A percentile compares a stretch with the other conserved stretches of the same genome.
These are phyloP conservation scores for Ataeniobius toweri DNA, from an alignment of 2,797 vertebrate genomes.

Conservation along the genomic window DNA sequence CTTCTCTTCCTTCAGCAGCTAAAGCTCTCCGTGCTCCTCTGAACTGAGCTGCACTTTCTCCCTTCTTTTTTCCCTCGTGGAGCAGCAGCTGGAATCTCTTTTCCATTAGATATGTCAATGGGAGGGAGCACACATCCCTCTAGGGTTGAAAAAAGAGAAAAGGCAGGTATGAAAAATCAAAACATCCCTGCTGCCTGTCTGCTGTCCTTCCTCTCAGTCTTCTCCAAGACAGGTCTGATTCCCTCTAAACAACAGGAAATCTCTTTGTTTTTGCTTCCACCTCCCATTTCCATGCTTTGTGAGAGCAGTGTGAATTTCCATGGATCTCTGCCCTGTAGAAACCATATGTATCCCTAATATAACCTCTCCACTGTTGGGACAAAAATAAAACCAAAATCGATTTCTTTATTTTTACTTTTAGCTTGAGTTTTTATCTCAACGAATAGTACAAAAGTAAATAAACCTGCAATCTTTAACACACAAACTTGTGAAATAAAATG, in stretches of 20 bases:
- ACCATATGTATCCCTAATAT: neutral
- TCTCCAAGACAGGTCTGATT: constrained; percentile 15
- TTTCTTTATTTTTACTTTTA: neutral
- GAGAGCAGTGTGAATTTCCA: constrained; percentile 43
- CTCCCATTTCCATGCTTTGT: constrained; percentile 79
- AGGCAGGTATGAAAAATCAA: constrained; percentile 15
- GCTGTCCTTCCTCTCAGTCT: constrained; percentile 17
- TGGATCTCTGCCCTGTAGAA: constrained; percentile 39
- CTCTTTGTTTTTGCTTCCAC: constrained; percentile 59
- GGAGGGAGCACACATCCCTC: constrained; percentile 24
- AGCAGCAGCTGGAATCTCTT: constrained; percentile 35
- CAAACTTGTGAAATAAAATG: neutral
- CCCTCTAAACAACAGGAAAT: constrained; percentile 73
- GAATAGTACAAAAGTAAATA: neutral
- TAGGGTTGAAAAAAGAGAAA: neutral
- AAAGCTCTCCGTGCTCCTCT: constrained; percentile 42
- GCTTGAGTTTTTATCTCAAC: neutral
- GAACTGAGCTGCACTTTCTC: constrained; percentile 19
- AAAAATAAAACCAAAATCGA: neutral
- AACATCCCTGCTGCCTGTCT: constrained; percentile 15
- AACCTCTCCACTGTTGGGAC: neutral
- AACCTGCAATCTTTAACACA: neutral
- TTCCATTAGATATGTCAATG: constrained; percentile 38
- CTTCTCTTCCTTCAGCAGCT: constrained; percentile 36
- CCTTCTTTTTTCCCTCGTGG: constrained; percentile 19